These are phyloP conservation scores for Carlito syrichta DNA, from an alignment of 2,113 vertebrate species.

Conservation along the genomic window DNA sequence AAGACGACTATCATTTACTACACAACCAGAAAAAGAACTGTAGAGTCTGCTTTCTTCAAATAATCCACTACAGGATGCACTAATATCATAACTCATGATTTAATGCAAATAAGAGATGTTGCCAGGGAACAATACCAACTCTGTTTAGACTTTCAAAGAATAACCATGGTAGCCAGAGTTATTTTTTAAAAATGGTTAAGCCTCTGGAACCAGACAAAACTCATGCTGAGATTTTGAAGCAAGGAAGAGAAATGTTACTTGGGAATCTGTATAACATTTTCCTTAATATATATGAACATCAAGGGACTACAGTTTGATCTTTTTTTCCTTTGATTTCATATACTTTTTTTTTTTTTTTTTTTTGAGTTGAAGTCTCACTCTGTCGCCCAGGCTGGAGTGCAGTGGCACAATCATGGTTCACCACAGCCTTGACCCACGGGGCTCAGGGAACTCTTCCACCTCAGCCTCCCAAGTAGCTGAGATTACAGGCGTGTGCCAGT, in stretches of 20 bases:
- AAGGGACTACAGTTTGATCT: not conserved
- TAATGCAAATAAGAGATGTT: not conserved
- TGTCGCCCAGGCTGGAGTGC: too few relatives aligned
- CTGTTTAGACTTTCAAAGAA: slow-evolving; percentile 61
- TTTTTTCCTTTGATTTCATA: slow-evolving; percentile 8
- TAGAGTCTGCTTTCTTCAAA: slow-evolving; percentile 14
- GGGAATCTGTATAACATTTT: slow-evolving; percentile 29
- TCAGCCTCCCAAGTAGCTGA: too few relatives aligned
- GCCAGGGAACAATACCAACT: slow-evolving; percentile 46
- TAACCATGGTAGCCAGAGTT: slow-evolving; percentile 54
- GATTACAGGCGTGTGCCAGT: too few relatives aligned
- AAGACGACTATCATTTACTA: not conserved
- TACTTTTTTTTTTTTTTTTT: too few relatives aligned
- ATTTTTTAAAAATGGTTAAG: slow-evolving; percentile 6
- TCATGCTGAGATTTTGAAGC: slow-evolving; percentile 46
- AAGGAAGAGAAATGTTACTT: slow-evolving; percentile 24
- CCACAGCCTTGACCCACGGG: too few relatives aligned
- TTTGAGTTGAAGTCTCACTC: too few relatives aligned
- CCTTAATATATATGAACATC: slow-evolving; percentile 45
- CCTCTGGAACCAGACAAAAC: slow-evolving; percentile 6
- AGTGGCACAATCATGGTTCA: too few relatives aligned
- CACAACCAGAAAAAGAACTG: not conserved
- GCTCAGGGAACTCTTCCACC: too few relatives aligned
- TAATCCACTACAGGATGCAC: not conserved
- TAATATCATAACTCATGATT: slow-evolving; percentile 51